These are phyloP conservation scores for Eilema griseolum DNA, from an alignment of 2,888 invertebrate species.

Conservation along the genomic window DNA sequence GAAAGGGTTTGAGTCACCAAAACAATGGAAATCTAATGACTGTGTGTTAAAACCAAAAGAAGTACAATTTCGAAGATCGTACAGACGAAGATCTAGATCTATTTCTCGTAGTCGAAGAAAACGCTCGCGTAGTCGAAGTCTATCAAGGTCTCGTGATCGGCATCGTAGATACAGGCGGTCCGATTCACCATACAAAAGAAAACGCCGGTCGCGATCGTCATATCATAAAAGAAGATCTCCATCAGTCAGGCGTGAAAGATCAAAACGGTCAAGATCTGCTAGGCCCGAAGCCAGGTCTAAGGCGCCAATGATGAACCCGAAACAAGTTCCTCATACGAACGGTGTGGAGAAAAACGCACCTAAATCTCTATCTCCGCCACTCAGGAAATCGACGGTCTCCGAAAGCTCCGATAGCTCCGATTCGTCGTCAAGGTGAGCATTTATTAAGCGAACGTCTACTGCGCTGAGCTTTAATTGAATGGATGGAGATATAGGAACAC, in stretches of 20 bases:
- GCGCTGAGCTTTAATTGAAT: not conserved
- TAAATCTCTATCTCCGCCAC: slow-evolving; percentile 71
- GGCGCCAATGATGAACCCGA: slow-evolving; percentile 67
- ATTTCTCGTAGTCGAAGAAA: slow-evolving; percentile 69
- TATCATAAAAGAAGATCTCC: slow-evolving; percentile 50
- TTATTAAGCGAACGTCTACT: slow-evolving; percentile 18
- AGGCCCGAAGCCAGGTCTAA: slow-evolving; percentile 57
- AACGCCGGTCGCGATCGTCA: slow-evolving; percentile 75
- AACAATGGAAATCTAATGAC: slow-evolving; percentile 46
- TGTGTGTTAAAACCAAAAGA: slow-evolving; percentile 58
- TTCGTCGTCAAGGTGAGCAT: slow-evolving; percentile 72
- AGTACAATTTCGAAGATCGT: slow-evolving; percentile 62
- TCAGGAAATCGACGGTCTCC: slow-evolving; percentile 76
- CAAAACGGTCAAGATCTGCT: slow-evolving; percentile 51
- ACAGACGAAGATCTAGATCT: slow-evolving; percentile 71
- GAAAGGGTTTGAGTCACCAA: slow-evolving; percentile 29
- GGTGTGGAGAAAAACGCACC: slow-evolving; percentile 59
- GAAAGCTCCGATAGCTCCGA: slow-evolving; percentile 83
- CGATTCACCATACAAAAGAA: slow-evolving; percentile 81
- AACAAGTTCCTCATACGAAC: slow-evolving; percentile 58
- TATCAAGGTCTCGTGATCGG: slow-evolving; percentile 73
- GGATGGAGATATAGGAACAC: not conserved
- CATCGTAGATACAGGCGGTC: slow-evolving; percentile 77
- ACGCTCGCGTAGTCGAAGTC: slow-evolving; percentile 65
- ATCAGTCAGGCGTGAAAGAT: slow-evolving; percentile 61